Conservation (phyloP, 2,113 vertebrate species). For the Alexandromys fortis region DNA sequence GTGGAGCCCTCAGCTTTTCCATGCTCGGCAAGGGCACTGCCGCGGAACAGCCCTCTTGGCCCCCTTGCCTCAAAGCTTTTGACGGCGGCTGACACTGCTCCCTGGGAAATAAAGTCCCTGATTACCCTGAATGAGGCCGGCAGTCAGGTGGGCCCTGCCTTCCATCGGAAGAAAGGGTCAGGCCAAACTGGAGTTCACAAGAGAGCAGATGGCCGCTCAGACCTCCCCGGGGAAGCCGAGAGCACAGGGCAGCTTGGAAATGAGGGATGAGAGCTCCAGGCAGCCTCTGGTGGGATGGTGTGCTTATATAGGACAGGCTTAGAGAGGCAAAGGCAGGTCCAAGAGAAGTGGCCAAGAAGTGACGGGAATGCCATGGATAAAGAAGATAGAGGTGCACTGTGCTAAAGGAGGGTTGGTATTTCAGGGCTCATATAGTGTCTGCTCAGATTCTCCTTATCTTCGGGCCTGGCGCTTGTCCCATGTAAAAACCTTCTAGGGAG, state of each 20-base stretch:
- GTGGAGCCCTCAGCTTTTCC: not conserved
- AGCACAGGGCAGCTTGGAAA: conserved; percentile 3
- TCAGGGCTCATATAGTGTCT: not conserved
- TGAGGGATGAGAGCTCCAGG: not conserved
- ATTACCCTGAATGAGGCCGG: conserved; percentile 20
- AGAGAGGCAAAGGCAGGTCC: conserved; percentile 26
- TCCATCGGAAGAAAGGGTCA: conserved; percentile 54
- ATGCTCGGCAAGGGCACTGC: not conserved
- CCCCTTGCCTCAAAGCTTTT: not conserved
- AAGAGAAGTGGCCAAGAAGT: not conserved
- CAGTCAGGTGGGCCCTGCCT: conserved; percentile 38
- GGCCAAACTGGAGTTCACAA: not conserved
- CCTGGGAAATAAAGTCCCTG: not conserved
- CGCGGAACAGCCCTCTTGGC: not conserved
- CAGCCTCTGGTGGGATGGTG: not conserved
- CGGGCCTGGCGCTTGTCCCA: not conserved
- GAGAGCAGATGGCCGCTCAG: not conserved
- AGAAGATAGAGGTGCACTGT: not conserved
- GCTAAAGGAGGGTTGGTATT: not conserved
- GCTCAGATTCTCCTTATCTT: conserved; percentile 33
- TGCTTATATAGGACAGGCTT: not conserved
- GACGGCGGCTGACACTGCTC: not conserved
- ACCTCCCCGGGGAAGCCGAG: not conserved
- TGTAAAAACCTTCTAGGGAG: not conserved
- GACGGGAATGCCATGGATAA: not conserved